phyloP scores from a whole-genome alignment of 2,113 vertebrate species.

The Callionymus lyra region DNA sequence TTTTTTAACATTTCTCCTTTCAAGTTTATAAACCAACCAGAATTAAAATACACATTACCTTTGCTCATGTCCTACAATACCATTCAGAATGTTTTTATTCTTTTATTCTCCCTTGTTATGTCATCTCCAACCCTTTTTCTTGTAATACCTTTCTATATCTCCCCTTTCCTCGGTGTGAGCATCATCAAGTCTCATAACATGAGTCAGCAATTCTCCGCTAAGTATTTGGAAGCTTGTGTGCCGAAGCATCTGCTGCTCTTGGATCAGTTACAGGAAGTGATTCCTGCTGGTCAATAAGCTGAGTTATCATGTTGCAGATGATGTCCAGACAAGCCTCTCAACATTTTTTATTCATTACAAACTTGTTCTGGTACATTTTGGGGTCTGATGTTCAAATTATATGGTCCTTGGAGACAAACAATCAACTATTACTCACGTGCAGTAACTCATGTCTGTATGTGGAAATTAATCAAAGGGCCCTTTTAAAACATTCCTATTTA shows the following conservation, averaged over 20 bases:
- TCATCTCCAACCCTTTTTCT: neutral
- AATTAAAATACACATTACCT: too few relatives aligned
- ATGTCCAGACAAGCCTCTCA: constrained; percentile 5
- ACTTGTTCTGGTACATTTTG: constrained; percentile 2
- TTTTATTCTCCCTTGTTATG: too few relatives aligned
- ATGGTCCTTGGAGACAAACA: too few relatives aligned
- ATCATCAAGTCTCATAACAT: constrained; percentile 23
- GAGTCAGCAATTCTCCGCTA: constrained; percentile 38
- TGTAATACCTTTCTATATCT: neutral
- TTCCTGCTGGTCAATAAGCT: constrained; percentile 21
- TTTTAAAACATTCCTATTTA: neutral
- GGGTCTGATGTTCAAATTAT: too few relatives aligned
- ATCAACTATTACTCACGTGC: constrained; percentile 16
- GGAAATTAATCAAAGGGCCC: neutral
- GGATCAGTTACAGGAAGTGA: constrained; percentile 42
- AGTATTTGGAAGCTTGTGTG: constrained; percentile 13
- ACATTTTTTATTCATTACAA: constrained; percentile 13
- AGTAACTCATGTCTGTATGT: constrained; percentile 4
- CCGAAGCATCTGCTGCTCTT: constrained; percentile 12
- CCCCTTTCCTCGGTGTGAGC: constrained; percentile 5
- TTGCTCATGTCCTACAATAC: too few relatives aligned
- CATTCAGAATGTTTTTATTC: too few relatives aligned
- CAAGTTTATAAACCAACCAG: too few relatives aligned
- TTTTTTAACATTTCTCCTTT: too few relatives aligned
- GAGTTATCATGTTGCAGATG: constrained; percentile 33